phyloP scores from a whole-genome alignment of 2,113 vertebrate species.

The Piprites chloris region DNA sequence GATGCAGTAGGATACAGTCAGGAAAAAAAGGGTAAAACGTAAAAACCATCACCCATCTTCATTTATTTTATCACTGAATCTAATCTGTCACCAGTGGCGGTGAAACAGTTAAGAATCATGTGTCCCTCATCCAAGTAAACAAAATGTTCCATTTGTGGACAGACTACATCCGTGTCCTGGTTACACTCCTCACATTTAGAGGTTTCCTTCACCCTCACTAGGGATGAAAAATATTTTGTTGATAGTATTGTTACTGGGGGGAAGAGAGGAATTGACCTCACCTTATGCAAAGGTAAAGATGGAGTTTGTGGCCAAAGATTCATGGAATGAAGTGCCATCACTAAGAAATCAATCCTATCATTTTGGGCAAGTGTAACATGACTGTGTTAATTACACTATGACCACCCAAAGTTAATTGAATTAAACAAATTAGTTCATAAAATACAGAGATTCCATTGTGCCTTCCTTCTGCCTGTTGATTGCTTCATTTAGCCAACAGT shows the following conservation, averaged over 20 bases:
- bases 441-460: neutral
- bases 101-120: neutral
- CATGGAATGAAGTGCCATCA: neutral
- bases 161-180: neutral
- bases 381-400: neutral
- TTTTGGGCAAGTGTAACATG: neutral
- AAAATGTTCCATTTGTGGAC: neutral
- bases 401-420: neutral
- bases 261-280: neutral
- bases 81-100: neutral
- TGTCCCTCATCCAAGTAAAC: neutral
- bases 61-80: neutral
- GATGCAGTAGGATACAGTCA: neutral
- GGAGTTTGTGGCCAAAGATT: neutral
- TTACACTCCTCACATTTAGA: neutral
- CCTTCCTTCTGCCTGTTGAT: neutral
- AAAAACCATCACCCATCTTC: neutral
- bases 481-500: neutral
- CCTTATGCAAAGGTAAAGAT: neutral
- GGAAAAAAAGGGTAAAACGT: neutral
- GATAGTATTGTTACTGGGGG: neutral
- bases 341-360: neutral
- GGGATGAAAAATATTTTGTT: neutral
- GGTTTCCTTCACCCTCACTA: neutral
- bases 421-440: neutral